Evolutionary conservation across 2,113 vertebrate genomes (phyloP).

Genomic region (Abramis brama): DNA sequence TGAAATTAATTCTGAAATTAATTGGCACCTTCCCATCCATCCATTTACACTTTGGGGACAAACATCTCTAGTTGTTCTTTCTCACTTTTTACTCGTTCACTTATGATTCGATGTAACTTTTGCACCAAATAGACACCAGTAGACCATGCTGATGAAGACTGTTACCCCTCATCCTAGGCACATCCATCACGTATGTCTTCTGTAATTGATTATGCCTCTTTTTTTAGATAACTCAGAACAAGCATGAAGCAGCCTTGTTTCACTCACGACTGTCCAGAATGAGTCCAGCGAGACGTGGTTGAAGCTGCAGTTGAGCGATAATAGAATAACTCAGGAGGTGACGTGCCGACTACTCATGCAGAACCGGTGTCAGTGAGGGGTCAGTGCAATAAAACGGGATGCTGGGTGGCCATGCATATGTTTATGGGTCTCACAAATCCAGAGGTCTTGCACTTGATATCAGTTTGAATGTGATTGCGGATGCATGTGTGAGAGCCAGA

Average conservation of each 20-base stretch:
- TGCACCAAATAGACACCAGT: background rate
- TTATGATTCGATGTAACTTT: background rate
- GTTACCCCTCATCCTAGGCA: background rate
- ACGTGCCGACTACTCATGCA: slow-evolving; percentile 65
- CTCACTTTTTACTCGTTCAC: background rate
- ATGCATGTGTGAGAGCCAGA: background rate
- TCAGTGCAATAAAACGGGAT: slow-evolving; percentile 54
- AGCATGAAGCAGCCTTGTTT: slow-evolving; percentile 54
- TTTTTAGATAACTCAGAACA: slow-evolving; percentile 4
- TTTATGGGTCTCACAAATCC: slow-evolving; percentile 35
- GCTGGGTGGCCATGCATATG: slow-evolving; percentile 41
- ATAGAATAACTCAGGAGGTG: slow-evolving; percentile 72
- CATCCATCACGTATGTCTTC: slow-evolving; percentile 23
- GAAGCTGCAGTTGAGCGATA: slow-evolving; percentile 64
- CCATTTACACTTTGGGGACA: background rate
- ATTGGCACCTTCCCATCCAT: no score
- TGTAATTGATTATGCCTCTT: slow-evolving; percentile 25
- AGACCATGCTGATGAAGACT: background rate
- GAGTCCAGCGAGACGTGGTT: slow-evolving; percentile 66
- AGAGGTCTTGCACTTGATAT: background rate
- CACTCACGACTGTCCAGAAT: slow-evolving; percentile 66
- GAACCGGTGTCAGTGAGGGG: slow-evolving; percentile 69
- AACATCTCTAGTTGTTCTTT: background rate
- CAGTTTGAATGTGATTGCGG: background rate
- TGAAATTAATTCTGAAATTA: no score